Base-by-base conservation (phyloP, 2,797 vertebrate genomes). In the Anas bernieri region DNA sequence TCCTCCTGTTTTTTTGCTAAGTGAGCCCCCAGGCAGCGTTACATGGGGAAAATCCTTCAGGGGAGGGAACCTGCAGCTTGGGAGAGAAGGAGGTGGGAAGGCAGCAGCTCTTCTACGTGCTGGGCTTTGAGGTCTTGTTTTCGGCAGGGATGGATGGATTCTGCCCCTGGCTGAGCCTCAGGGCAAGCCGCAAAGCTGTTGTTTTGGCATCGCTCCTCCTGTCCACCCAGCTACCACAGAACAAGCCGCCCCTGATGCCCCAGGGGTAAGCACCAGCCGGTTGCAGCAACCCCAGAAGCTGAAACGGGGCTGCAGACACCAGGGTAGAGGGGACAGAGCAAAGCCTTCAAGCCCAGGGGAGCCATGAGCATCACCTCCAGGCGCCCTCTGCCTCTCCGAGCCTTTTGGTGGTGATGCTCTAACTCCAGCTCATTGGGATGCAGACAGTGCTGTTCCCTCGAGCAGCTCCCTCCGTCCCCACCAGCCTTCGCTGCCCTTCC, bases 401-500 rank as follows among this genome's bases (percentile, higher is more conserved):
- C 18, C 22, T 43, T 35, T 56, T 9, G 21, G 7, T 69, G 64
- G 52, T 9, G 35, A 7, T 41, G 9, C 17, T 30, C 17, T 11
- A 56, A 48, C 70, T 81, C 11, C 70, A 76, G 82, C 82, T 94
- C 39, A 96, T 89, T 20, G 12, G 86, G 69, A 95, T 94, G 91
- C 94, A 96, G 95, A 90, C 92, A 46, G 83, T 22, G 68, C 30
- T 52, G 63, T 16, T 95, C 93, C 92, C 93, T 92, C 73, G 41
- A 88, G 74, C 83, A 76, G 73, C 63, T 93, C 63, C 28, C 59
- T 94, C 90, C 13, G 2, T 35, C 63, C 54, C 50, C 83, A n/a
- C 48, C 70, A 77, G 73, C 83, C 68, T 83, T 74, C 41, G 7
- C 83, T 7, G 3, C 52, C 14, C 3, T 54, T 70, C 54, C 63